These are phyloP conservation scores for Neolamprologus fasciatus DNA, from an alignment of 2,113 vertebrate genomes.

Conservation along the genomic window DNA sequence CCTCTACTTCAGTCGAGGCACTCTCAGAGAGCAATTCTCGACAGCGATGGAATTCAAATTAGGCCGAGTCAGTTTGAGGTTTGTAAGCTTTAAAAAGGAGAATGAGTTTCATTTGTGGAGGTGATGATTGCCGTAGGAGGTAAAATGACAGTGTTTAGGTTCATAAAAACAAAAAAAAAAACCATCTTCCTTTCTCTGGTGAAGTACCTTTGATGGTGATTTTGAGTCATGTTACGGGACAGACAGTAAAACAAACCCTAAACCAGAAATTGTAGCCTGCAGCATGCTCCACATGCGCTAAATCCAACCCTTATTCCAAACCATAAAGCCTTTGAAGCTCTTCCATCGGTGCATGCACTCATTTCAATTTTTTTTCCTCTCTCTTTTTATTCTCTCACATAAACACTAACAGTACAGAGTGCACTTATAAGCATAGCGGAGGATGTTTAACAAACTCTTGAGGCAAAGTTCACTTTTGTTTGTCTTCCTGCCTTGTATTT, in stretches of 20 bases:
- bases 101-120: slow-evolving; percentile 20
- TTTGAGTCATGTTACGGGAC: neutral
- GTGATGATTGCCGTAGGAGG: slow-evolving; percentile 15
- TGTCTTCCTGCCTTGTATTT: slow-evolving; percentile 28
- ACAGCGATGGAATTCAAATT: slow-evolving; percentile 37
- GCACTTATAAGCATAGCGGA: neutral
- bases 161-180: neutral
- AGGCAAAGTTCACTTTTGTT: slow-evolving; percentile 26
- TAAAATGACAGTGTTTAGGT: neutral
- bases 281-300: neutral
- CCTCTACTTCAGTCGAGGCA: slow-evolving; percentile 30
- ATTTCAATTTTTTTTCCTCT: neutral
- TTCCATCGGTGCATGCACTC: neutral
- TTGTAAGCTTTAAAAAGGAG: neutral
- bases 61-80: slow-evolving; percentile 16
- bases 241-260: neutral
- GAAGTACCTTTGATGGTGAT: neutral
- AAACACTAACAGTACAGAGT: neutral
- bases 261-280: neutral
- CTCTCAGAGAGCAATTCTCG: slow-evolving; percentile 31
- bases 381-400: neutral
- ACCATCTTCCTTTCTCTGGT: neutral
- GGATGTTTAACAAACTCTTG: neutral
- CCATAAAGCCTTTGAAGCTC: slow-evolving; percentile 10
- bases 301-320: neutral